Conservation (phyloP, 2,888 invertebrate species). For the Dolichopus griseipennis region DNA sequence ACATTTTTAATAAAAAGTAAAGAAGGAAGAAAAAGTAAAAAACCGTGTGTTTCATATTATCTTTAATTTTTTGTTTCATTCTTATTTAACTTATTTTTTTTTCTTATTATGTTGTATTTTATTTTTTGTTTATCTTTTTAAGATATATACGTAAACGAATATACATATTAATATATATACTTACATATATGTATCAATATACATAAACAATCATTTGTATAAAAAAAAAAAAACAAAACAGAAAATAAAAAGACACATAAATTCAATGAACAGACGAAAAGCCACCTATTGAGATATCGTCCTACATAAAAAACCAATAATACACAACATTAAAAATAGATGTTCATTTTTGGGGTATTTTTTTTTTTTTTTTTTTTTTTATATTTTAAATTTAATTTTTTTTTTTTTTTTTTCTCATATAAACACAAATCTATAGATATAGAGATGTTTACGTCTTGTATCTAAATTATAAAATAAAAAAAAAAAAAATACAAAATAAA, state of each 20-base stretch:
- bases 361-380: not conserved
- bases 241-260: not conserved
- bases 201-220: too few relatives aligned
- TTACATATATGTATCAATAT: not conserved
- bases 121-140: not conserved
- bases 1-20: too few relatives aligned
- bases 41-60: not conserved
- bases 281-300: conserved; percentile 6
- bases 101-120: not conserved
- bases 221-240: too few relatives aligned
- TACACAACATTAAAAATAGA: conserved; percentile 6
- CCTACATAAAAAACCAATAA: conserved; percentile 6
- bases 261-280: conserved; percentile 6
- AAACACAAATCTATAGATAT: not conserved
- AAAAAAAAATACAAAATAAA: not conserved
- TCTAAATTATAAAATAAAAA: conserved; percentile 4
- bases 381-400: not conserved
- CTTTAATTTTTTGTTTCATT: not conserved
- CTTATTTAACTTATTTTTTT: not conserved
- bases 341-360: not conserved
- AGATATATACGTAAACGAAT: not conserved
- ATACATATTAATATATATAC: not conserved
- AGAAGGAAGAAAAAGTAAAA: too few relatives aligned
- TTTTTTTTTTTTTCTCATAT: not conserved
- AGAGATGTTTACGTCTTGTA: not conserved